phyloP scores from a whole-genome alignment of 2,888 invertebrate genomes.

The Hypomecis atomaria region DNA sequence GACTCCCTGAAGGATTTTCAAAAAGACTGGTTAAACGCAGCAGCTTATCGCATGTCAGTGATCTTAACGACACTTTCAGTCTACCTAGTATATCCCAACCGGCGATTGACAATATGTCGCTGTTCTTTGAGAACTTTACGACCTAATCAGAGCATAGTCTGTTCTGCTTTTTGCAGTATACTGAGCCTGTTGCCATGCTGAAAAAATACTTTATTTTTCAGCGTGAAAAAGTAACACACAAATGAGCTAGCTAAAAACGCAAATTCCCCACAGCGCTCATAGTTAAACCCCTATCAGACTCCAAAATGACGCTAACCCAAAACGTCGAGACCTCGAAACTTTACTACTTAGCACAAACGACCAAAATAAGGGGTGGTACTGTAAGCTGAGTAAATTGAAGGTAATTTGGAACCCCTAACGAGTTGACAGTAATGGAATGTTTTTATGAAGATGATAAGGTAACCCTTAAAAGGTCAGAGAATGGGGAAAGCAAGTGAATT shows the following conservation, averaged over 20 bases:
- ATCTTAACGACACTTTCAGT: too few relatives aligned
- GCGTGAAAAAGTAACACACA: too few relatives aligned
- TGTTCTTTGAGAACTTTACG: too few relatives aligned
- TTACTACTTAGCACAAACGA: slow-evolving; percentile 31
- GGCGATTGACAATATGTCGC: too few relatives aligned
- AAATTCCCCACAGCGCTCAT: slow-evolving; percentile 5
- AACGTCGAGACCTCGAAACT: slow-evolving; percentile 18
- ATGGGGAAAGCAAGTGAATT: slow-evolving; percentile 22
- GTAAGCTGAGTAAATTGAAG: slow-evolving; percentile 45
- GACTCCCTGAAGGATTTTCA: too few relatives aligned
- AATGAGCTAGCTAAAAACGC: neutral
- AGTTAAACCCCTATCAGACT: slow-evolving; percentile 25
- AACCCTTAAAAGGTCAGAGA: slow-evolving; percentile 41
- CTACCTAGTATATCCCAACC: too few relatives aligned
- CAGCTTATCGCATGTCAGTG: too few relatives aligned
- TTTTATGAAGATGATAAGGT: slow-evolving; percentile 50
- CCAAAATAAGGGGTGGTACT: slow-evolving; percentile 30
- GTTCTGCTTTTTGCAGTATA: too few relatives aligned
- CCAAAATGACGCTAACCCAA: slow-evolving; percentile 26
- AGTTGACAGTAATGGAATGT: slow-evolving; percentile 51
- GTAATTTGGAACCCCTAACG: slow-evolving; percentile 52
- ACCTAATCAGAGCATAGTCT: too few relatives aligned
- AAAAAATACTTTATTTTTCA: too few relatives aligned
- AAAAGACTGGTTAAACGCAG: too few relatives aligned
- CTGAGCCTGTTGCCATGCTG: too few relatives aligned